Conservation (phyloP, 1,140 invertebrate species). For the Brachionus calyciflorus region DNA sequence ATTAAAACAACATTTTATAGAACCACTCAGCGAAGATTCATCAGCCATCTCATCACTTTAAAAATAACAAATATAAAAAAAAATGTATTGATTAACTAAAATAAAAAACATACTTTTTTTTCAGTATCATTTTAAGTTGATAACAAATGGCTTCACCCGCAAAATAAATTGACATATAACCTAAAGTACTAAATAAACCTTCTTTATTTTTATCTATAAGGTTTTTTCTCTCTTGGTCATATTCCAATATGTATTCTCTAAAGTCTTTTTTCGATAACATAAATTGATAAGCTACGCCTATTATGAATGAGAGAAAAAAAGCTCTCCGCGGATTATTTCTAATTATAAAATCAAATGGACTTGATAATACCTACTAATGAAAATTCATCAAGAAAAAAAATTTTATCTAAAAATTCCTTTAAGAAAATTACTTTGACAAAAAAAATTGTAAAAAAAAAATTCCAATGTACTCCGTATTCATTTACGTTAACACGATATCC, state of each 20-base stretch:
- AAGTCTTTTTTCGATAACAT: slow-evolving; percentile 27
- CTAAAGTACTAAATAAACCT: slow-evolving; percentile 76
- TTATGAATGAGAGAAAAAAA: background rate
- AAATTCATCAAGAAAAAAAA: background rate
- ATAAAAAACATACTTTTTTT: background rate
- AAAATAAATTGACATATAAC: slow-evolving; percentile 79
- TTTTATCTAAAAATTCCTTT: background rate
- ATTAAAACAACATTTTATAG: background rate
- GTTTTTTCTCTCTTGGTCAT: background rate
- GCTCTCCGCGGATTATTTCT: background rate
- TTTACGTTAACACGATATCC: background rate
- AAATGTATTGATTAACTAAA: too few relatives aligned
- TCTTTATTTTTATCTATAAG: slow-evolving; percentile 77
- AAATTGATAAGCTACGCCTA: background rate
- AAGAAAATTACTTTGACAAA: slow-evolving; percentile 52
- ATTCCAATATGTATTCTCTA: background rate
- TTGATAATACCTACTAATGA: background rate
- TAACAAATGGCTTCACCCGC: slow-evolving; percentile 52
- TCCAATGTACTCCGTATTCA: slow-evolving; percentile 43
- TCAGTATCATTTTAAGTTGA: background rate
- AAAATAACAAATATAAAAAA: too few relatives aligned
- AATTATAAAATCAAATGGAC: background rate
- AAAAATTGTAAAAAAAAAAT: slow-evolving; percentile 40
- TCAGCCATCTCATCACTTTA: too few relatives aligned
- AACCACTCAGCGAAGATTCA: too few relatives aligned